phyloP scores from a whole-genome alignment of 2,113 vertebrate genomes.

The Trematomus loennbergii region DNA sequence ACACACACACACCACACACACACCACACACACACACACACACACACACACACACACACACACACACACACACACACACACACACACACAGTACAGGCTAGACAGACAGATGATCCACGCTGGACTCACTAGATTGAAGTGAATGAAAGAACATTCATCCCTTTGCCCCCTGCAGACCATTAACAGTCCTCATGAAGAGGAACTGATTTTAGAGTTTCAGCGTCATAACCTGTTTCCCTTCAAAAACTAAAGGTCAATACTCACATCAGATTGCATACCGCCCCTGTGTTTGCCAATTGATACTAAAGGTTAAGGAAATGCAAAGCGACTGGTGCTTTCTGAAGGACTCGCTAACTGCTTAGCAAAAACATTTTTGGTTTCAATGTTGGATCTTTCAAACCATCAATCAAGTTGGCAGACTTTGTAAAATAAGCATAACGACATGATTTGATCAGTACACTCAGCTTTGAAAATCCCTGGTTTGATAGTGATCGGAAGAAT shows the following conservation, averaged over 20 bases:
- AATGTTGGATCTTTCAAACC: not conserved
- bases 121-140: not conserved
- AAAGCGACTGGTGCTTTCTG: not conserved
- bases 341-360: not conserved
- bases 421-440: not conserved
- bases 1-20: too few relatives aligned
- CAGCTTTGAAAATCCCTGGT: too few relatives aligned
- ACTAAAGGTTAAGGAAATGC: not conserved
- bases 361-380: not conserved
- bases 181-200: not conserved
- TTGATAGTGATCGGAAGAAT: too few relatives aligned
- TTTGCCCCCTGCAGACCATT: not conserved
- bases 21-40: not conserved
- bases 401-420: not conserved
- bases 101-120: constrained; percentile 9
- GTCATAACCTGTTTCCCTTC: not conserved
- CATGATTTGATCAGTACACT: not conserved
- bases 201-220: not conserved
- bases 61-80: not conserved
- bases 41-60: not conserved
- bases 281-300: not conserved
- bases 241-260: not conserved
- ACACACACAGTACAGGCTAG: constrained; percentile 11
- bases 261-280: not conserved
- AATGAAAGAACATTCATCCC: constrained; percentile 20